These are phyloP conservation scores for Cheilosia impressa DNA, from an alignment of 2,888 invertebrate species.

Conservation along the genomic window DNA sequence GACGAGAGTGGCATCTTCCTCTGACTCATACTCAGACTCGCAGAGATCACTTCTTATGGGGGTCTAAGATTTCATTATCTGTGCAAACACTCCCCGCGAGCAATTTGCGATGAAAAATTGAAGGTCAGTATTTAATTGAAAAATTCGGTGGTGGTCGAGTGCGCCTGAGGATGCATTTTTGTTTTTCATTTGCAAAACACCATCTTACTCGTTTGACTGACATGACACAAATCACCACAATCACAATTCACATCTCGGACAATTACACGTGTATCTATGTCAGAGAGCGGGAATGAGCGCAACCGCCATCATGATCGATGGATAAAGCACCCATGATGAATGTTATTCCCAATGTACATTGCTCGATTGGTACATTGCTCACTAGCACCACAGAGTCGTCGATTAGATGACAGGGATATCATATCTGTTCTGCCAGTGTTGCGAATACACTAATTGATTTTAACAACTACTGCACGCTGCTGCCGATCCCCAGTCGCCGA, in stretches of 20 bases:
- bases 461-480: slow-evolving; percentile 31
- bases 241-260: slow-evolving; percentile 67
- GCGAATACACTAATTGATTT: slow-evolving; percentile 64
- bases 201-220: slow-evolving; percentile 27
- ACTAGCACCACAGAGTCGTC: slow-evolving; percentile 31
- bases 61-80: slow-evolving; percentile 80
- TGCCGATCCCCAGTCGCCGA: slow-evolving; percentile 14
- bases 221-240: slow-evolving; percentile 61
- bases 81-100: slow-evolving; percentile 66
- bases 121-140: slow-evolving; percentile 70
- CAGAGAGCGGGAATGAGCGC: slow-evolving; percentile 31
- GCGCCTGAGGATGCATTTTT: slow-evolving; percentile 55
- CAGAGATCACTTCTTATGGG: slow-evolving; percentile 15
- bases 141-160: slow-evolving; percentile 71
- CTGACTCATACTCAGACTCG: slow-evolving; percentile 15
- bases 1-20: slow-evolving; percentile 20
- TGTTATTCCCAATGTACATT: slow-evolving; percentile 9
- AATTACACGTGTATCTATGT: slow-evolving; percentile 67
- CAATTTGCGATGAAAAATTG: slow-evolving; percentile 70
- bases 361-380: neutral
- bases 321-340: slow-evolving; percentile 40
- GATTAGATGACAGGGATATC: slow-evolving; percentile 57
- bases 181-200: slow-evolving; percentile 51
- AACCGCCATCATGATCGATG: slow-evolving; percentile 63
- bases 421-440: slow-evolving; percentile 31